A percentile compares a stretch with the other conserved stretches of the same genome.
Evolutionary conservation across 2,113 vertebrate species (phyloP).

Genomic region (Channa argus): DNA sequence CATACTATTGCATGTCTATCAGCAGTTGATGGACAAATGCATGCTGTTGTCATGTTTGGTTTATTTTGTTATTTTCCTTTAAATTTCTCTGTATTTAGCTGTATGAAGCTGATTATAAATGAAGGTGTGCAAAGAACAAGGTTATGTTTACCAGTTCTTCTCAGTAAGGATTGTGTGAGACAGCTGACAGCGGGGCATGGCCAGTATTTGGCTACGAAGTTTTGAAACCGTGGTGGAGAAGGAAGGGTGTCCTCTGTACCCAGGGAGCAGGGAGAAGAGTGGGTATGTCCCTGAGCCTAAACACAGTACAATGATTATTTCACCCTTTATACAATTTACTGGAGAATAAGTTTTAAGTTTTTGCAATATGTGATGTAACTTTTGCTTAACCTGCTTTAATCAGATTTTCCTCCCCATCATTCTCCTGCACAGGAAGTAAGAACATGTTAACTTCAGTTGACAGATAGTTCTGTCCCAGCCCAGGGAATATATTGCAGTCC

Average conservation of each 20-base stretch:
- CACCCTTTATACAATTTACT: not conserved
- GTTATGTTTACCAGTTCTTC: conserved; percentile 89
- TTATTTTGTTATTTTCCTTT: too few relatives aligned
- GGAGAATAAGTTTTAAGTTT: not conserved
- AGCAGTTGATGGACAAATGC: too few relatives aligned
- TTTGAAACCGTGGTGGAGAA: conserved; percentile 89
- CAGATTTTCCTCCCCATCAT: conserved; percentile 86
- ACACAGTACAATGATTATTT: not conserved
- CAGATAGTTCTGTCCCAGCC: conserved; percentile 87
- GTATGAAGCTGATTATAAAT: not conserved
- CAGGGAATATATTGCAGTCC: conserved; percentile 91
- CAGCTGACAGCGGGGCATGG: conserved; percentile 91
- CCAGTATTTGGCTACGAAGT: conserved; percentile 90
- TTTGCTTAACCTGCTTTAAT: conserved; percentile 82
- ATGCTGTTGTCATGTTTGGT: too few relatives aligned
- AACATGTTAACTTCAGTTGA: conserved; percentile 91
- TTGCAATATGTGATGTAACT: not conserved
- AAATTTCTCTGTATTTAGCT: too few relatives aligned
- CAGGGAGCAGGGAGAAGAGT: conserved; percentile 90
- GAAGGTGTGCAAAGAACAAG: not conserved
- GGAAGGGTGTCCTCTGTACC: conserved; percentile 89
- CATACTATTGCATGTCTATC: too few relatives aligned
- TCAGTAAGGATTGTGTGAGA: conserved; percentile 94
- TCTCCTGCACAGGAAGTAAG: conserved; percentile 88
- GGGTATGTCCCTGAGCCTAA: conserved; percentile 85